Evolutionary conservation across 2,888 invertebrate species (phyloP).

Genomic region (Alviniconcha strummeri): DNA sequence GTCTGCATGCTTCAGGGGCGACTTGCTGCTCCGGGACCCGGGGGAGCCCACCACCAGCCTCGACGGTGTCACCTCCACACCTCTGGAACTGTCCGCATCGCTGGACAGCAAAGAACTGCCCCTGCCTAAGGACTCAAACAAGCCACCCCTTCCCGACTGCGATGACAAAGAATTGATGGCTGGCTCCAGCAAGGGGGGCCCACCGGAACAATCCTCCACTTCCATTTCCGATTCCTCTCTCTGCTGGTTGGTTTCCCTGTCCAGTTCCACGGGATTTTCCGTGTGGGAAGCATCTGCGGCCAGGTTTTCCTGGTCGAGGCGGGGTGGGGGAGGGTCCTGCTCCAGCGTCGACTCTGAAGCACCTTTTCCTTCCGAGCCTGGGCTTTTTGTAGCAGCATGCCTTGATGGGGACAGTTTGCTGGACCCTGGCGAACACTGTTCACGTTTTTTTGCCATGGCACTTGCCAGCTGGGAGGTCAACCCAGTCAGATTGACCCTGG

Average conservation of each 20-base stretch:
- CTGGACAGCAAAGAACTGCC: neutral
- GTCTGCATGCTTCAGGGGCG: slow-evolving; percentile 26
- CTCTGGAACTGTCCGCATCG: neutral
- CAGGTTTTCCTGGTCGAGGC: neutral
- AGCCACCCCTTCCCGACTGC: neutral
- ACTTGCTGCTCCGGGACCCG: slow-evolving; percentile 2
- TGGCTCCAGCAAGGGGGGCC: slow-evolving; percentile 21
- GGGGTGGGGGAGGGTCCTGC: neutral
- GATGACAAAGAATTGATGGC: neutral
- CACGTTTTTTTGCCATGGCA: slow-evolving; percentile 27
- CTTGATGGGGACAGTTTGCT: neutral
- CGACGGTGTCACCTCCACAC: neutral
- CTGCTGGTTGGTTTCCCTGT: neutral
- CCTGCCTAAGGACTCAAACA: neutral
- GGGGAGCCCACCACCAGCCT: neutral
- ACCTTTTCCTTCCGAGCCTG: neutral
- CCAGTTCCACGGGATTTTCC: too few relatives aligned
- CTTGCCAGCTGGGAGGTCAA: slow-evolving; percentile 25
- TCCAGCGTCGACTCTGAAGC: neutral
- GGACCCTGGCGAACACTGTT: neutral
- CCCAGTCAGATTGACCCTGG: slow-evolving; percentile 9
- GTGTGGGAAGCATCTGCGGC: neutral
- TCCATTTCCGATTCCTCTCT: neutral
- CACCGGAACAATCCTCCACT: neutral
- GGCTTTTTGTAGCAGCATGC: neutral